Base-by-base conservation (phyloP, 2,888 invertebrate species). In the Aquatica leii region DNA sequence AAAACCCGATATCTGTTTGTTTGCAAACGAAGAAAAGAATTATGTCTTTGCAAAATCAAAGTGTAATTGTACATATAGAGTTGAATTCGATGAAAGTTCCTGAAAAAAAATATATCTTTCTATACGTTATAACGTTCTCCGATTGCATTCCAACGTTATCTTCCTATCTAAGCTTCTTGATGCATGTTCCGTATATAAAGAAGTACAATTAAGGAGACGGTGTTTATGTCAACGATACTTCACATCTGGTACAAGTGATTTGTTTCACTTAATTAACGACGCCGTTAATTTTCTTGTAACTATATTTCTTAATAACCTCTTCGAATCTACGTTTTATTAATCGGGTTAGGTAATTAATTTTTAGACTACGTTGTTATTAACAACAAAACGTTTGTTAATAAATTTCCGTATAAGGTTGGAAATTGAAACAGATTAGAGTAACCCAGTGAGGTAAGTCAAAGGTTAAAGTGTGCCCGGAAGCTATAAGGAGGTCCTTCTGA, bases 381-480 rank as follows among this genome's bases (percentile, higher is more conserved):
- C n/a, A 52, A 48, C 12, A 49, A 60, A 60, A 66, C 69, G 70
- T 74, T 74, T 73, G 74, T 73, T 72, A 75, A 74, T 71, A 68
- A 71, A 71, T 18, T 69, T 69, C 74, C 74, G 68, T 70, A 72
- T 73, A 75, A 69, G 73, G 75, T 53, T 65, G 62, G 63, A 58
- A 66, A 67, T 65, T 55, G 55, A 35, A 56, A 59, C 46, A 53
- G 66, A 69, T 67, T 61, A 68, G 69, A 66, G 71, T 69, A 73
- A 74, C 70, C 71, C 69, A 67, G 73, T 73, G 66, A 73, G 67
- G 65, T 49, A 67, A 73, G 75, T 74, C 74, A 71, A 55, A 74
- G 76, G 74, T 76, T 73, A 72, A 68, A 71, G 71, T 69, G 72
- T 71, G 73, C 74, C 75, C 74, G 75, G 75, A 76, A 77, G 77